Evolutionary conservation across 2,888 invertebrate species (phyloP), one percentile per base, ranked within the genome.

Genomic region (Galeopsomyia nigrocyanea): DNA sequence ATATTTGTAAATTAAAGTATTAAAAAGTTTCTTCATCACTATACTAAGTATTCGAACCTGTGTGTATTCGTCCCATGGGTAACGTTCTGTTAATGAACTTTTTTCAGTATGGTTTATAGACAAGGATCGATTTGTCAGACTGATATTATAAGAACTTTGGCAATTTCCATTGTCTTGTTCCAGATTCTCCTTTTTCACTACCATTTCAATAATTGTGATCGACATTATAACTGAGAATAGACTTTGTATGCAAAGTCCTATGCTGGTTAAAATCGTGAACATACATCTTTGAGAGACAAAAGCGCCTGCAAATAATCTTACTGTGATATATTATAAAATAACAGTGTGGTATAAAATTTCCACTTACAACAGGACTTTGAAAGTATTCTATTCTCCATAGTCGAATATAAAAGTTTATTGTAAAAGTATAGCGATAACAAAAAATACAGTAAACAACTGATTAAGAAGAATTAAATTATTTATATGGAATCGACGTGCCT

Each of bases 171-270:
- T n/a, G 9, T 58, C 60, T 1, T 10, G 3, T 14, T 26, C 13
- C 16, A 13, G 10, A 14, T 16, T 9, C 10, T 9, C 10, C n/a
- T 13, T 10, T n/a, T 55, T 10, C 14, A 17, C 10, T 13, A n/a
- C 91, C 90, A 92, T 90, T 79, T 91, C 90, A 0, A 92, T 92
- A 76, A 92, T 92, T 62, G 92, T 91, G 75, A 92, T 86, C 77
- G 91, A 92, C 3, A 92, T 87, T 76, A 91, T 91, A 3, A 92
- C 91, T 10, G 92, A 87, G 91, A 92, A 92, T 51, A 92, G 92
- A 82, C 92, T 92, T 31, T 92, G 92, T 82, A 92, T 92, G 74
- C 90, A 89, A 53, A 92, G 89, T 22, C 91, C 92, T 79, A 92
- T 80, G 76, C 92, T 88, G 2, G 91, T 90, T 92, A 92, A 92